These are phyloP conservation scores for Coregonus suidteri DNA, from an alignment of 2,797 vertebrate genomes.

Conservation along the genomic window DNA sequence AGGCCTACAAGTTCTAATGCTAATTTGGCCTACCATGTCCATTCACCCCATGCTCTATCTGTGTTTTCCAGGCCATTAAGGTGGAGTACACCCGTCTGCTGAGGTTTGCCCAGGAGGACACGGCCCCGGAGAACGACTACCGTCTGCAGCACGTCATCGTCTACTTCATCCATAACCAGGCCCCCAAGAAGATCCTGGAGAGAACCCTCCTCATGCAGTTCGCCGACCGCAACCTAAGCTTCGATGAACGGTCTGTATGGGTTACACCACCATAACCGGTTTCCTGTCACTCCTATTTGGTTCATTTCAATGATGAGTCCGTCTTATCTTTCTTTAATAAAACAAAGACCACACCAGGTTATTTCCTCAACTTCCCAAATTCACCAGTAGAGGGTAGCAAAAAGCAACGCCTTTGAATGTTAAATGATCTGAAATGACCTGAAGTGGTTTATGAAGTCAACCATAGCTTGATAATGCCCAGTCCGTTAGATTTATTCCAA, in stretches of 20 bases:
- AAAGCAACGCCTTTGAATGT: conserved; percentile 46
- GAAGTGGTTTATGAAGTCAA: background rate
- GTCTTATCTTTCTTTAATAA: background rate
- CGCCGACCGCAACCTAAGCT: conserved; percentile 92
- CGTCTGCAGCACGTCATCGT: conserved; percentile 91
- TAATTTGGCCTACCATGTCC: background rate
- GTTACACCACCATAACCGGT: background rate
- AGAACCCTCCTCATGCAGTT: conserved; percentile 95
- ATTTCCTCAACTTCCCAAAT: background rate
- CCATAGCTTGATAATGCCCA: conserved; percentile 12
- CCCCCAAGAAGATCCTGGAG: conserved; percentile 96
- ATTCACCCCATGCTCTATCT: background rate
- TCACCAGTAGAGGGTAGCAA: conserved; percentile 63
- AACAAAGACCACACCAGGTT: background rate
- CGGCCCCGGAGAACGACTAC: conserved; percentile 88
- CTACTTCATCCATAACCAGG: conserved; percentile 96
- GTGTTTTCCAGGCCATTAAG: conserved; percentile 86
- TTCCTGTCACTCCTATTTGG: background rate
- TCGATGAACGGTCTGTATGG: conserved; percentile 87
- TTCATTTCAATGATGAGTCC: background rate
- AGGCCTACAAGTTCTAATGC: background rate
- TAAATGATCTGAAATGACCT: too few relatives aligned
- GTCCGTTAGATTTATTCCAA: conserved; percentile 12
- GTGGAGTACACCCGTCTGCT: conserved; percentile 91
- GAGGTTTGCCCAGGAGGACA: conserved; percentile 92